Evolutionary conservation across 2,797 vertebrate genomes (phyloP).

Genomic region (Carcharodon carcharias): DNA sequence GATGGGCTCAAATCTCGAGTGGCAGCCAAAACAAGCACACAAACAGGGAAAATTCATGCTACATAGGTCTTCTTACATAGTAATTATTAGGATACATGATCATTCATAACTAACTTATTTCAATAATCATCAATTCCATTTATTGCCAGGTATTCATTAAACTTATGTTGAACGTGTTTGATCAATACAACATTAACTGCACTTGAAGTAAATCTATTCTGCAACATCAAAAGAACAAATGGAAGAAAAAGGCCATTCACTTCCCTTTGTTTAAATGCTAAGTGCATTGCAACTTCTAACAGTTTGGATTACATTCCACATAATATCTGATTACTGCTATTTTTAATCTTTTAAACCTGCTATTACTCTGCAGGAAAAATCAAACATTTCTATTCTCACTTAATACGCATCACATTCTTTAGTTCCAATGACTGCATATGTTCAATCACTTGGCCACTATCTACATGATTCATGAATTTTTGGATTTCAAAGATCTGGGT

Average conservation of each 20-base stretch:
- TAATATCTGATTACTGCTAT: not conserved
- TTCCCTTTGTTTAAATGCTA: not conserved
- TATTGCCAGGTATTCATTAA: not conserved
- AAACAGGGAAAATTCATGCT: not conserved
- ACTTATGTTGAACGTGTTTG: not conserved
- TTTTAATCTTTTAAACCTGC: not conserved
- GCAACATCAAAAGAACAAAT: not conserved
- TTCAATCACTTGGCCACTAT: not conserved
- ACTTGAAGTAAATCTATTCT: not conserved
- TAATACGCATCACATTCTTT: not conserved
- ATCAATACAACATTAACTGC: not conserved
- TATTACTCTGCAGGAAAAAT: not conserved
- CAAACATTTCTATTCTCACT: not conserved
- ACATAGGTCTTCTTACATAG: not conserved
- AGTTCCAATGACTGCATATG: not conserved
- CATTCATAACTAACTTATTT: not conserved
- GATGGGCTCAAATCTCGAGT: not conserved
- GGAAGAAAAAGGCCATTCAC: not conserved
- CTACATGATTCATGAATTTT: not conserved
- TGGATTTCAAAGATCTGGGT: not conserved
- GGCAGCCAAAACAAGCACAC: too few relatives aligned
- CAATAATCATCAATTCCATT: not conserved
- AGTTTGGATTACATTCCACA: not conserved
- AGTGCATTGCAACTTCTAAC: not conserved
- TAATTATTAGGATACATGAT: not conserved